Conservation (phyloP, 2,113 vertebrate species). For the Dicerorhinus sumatrensis region DNA sequence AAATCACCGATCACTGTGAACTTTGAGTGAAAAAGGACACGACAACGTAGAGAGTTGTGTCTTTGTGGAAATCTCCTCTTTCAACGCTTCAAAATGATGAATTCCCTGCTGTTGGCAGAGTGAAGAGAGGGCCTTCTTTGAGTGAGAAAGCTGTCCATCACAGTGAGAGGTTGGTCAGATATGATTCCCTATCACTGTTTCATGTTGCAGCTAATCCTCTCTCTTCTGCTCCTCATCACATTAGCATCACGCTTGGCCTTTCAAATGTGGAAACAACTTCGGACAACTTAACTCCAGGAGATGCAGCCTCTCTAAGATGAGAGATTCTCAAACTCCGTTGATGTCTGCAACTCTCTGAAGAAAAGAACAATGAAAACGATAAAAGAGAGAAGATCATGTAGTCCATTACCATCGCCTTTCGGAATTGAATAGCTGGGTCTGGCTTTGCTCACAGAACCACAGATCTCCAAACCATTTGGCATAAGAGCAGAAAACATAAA, state of each 20-base stretch:
- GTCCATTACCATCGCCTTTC: neutral
- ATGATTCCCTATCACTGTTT: constrained; percentile 45
- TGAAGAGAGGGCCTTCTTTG: neutral
- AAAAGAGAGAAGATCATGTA: neutral
- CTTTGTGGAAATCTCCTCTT: neutral
- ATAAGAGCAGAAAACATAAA: constrained; percentile 16
- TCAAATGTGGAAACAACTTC: constrained; percentile 25
- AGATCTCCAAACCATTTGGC: neutral
- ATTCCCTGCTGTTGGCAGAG: neutral
- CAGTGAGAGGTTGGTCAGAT: neutral
- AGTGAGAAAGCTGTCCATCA: neutral
- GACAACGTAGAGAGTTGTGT: neutral
- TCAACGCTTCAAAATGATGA: neutral
- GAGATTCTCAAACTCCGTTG: neutral
- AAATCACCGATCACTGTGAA: constrained; percentile 11
- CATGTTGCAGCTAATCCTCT: constrained; percentile 15
- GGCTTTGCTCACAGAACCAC: neutral
- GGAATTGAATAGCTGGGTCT: neutral
- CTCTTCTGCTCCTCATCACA: constrained; percentile 1
- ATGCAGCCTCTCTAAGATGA: neutral
- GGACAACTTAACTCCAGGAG: neutral
- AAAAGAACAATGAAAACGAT: neutral
- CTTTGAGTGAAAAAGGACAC: neutral
- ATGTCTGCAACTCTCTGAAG: neutral
- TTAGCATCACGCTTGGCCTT: neutral